Evolutionary conservation across 2,888 invertebrate species (phyloP).

Genomic region (Endomychus coccineus): DNA sequence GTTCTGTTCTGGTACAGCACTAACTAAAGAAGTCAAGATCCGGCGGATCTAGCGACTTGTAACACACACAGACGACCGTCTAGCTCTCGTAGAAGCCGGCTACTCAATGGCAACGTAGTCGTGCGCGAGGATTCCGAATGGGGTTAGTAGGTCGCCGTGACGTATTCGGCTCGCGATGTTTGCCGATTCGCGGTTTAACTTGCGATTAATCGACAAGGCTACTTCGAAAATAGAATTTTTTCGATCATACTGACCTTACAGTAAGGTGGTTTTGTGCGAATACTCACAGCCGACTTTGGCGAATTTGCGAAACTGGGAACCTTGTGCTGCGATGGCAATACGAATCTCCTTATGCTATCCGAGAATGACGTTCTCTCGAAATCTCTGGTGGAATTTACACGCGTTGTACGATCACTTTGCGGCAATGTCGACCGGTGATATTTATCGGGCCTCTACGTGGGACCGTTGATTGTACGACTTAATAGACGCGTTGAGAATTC

Average conservation of each 20-base stretch:
- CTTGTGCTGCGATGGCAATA: constrained; percentile 3
- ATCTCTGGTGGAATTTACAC: no score
- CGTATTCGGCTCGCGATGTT: constrained; percentile 39
- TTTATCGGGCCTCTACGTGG: no score
- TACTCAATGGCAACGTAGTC: constrained; percentile 40
- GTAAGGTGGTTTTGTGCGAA: constrained; percentile 25
- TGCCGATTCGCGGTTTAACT: constrained; percentile 10
- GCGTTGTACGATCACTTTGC: no score
- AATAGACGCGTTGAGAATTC: no score
- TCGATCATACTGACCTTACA: constrained; percentile 27
- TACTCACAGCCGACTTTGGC: constrained; percentile 22
- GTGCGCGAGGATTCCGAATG: constrained; percentile 50
- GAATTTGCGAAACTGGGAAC: constrained; percentile 14
- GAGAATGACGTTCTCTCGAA: no score
- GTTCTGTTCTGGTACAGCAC: no score
- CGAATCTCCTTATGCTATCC: neutral
- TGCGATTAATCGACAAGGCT: constrained; percentile 29
- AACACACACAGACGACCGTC: constrained; percentile 2
- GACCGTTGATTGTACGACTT: no score
- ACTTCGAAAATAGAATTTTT: constrained; percentile 34
- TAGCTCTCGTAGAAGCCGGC: constrained; percentile 30
- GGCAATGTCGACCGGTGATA: no score
- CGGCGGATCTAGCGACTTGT: constrained; percentile 5
- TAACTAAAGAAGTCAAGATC: constrained; percentile 4
- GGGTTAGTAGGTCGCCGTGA: constrained; percentile 65